Evolutionary conservation across 2,113 vertebrate genomes (phyloP).

Genomic region (Tricholaema leucomelas): DNA sequence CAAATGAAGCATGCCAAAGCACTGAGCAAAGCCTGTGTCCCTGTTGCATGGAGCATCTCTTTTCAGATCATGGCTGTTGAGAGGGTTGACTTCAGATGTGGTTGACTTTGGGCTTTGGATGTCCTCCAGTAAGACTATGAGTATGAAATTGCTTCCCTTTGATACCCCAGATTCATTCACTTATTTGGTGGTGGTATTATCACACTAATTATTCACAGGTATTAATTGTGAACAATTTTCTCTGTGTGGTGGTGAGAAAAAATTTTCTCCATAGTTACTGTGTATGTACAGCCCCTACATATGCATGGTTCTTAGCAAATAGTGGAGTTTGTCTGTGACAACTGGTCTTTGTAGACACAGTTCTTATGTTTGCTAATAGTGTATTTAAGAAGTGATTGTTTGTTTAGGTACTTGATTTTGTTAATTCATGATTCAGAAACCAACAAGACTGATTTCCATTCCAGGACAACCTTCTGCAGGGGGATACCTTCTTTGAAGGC

Average conservation of each 20-base stretch:
- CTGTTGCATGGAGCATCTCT: background rate
- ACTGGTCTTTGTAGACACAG: background rate
- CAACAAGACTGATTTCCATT: background rate
- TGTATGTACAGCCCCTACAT: background rate
- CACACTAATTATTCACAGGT: background rate
- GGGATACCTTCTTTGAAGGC: background rate
- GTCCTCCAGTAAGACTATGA: background rate
- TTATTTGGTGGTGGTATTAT: background rate
- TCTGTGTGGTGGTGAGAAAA: background rate
- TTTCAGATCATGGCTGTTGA: background rate
- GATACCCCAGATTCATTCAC: background rate
- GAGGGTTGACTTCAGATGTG: background rate
- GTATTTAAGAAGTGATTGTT: background rate
- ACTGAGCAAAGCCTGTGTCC: accelerated
- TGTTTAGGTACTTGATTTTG: background rate
- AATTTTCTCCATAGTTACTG: background rate
- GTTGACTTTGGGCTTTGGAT: background rate
- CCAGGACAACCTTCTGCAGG: background rate
- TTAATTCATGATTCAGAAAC: background rate
- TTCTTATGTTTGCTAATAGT: background rate
- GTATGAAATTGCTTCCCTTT: background rate
- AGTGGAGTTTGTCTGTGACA: background rate
- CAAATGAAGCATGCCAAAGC: background rate
- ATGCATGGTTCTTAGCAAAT: background rate
- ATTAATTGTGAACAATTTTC: background rate